Evolutionary conservation across 2,888 invertebrate species (phyloP).

Genomic region (Drosophila suboccidentalis): DNA sequence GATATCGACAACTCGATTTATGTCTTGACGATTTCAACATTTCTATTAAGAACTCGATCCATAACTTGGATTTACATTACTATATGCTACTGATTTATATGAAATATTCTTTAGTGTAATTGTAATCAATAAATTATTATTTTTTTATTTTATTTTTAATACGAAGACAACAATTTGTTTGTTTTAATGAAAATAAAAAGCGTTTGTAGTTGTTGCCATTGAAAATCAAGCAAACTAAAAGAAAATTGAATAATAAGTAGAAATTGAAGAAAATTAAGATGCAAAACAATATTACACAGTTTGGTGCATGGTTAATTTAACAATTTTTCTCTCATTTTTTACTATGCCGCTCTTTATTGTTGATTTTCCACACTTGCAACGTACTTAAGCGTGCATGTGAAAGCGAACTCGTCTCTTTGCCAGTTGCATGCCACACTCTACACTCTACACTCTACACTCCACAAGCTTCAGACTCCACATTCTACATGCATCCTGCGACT

Average conservation of each 20-base stretch:
- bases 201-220: not conserved
- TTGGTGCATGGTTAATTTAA: conserved; percentile 61
- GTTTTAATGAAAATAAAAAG: not conserved
- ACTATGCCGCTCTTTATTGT: conserved; percentile 46
- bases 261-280: not conserved
- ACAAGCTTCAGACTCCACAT: conserved; percentile 16
- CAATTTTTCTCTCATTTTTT: conserved; percentile 64
- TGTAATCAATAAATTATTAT: too few relatives aligned
- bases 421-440: conserved; percentile 4
- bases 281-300: not conserved
- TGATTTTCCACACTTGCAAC: conserved; percentile 48
- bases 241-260: not conserved
- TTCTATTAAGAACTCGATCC: too few relatives aligned
- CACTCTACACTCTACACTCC: conserved; percentile 4
- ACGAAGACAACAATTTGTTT: not conserved
- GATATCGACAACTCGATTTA: too few relatives aligned
- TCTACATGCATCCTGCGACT: conserved; percentile 31
- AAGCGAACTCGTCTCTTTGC: conserved; percentile 37
- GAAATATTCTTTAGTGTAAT: too few relatives aligned
- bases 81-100: too few relatives aligned
- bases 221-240: not conserved
- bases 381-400: conserved; percentile 74
- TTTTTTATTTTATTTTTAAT: too few relatives aligned
- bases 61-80: too few relatives aligned
- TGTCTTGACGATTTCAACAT: too few relatives aligned